Base-by-base conservation (phyloP, 2,888 invertebrate genomes). In the Drosophila greeni region DNA sequence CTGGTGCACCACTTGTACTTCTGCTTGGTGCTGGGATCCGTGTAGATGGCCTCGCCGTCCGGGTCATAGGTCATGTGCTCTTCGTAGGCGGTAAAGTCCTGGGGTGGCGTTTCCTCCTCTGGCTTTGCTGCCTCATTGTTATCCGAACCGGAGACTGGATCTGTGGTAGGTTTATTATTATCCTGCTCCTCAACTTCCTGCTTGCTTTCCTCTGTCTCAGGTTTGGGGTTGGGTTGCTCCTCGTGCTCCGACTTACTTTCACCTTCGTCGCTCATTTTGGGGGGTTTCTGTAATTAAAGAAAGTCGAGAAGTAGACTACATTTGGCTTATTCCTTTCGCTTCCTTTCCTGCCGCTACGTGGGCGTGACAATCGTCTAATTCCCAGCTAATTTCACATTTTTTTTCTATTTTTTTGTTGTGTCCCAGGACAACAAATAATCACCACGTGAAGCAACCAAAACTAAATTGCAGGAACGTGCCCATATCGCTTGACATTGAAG, bases 41-140 rank as follows among this genome's bases (percentile, higher is more conserved):
- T 94, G 76, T 95, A 95, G 72, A 94, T 90, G 24, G 94, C 94
- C 67, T 90, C 88, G 61, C 92, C 92, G 33, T 92, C 93, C 86
- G 93, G 92, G 16, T 72, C 82, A 83, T 95, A 95, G 29, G 92
- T 92, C 23, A 94, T 90, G 88, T 93, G 91, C 74, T 92, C 89
- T 20, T 91, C 89, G 84, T 92, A 79, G 40, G 70, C 79, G 24
- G 76, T 73, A 59, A 73, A 82, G 23, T 82, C 83, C 64, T 76
- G 79, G 5, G 70, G 36, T 47, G 55, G 45, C 36, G 24, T 43
- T 51, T 52, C 62, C 5, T 29, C 29, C 14, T n/a, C 20, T 11
- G 18, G 14, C 45, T 45, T 31, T 2, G 29, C 14, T 47, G 31
- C 3, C 45, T 47, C 45, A 31, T 31, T 47, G 20, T 47, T 18